Evolutionary conservation across 2,113 vertebrate species (phyloP), one percentile per base, ranked within the genome.

Genomic region (Vidua chalybeata): DNA sequence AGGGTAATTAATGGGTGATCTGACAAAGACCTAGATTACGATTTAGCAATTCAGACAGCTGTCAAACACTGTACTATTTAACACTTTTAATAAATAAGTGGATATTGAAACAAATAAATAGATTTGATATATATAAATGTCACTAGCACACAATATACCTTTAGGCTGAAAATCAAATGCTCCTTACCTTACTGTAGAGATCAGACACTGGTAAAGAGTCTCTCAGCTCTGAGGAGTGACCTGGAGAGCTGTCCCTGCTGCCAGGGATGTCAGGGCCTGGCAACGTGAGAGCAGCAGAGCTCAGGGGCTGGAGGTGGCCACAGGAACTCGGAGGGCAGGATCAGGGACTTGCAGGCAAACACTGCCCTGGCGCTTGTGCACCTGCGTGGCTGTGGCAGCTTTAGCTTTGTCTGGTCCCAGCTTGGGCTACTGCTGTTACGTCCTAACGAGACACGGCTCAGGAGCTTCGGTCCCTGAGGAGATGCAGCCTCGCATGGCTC

Each of bases 301-400:
- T 37, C 28, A 4, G 4, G 0, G 12, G 63, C 78, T 67, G 0
- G 0, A 14, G 20, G 31, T 3, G 7, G 82, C 43, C 24, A 10
- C 48, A 4, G 31, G 52, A 3, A 21, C 48, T 31, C 1, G 5
- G 4, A 56, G 41, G 4, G 1, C 9, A 12, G 30, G 35, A 17
- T 0, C 15, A 61, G 1, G 5, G 46, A 13, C 35, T 15, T 1
- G 3, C 7, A 8, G 41, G 35, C 56, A 27, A 68, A 26, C 5
- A 2, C 12, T 0, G 3, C 24, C 49, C 30, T 5, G 41, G 31
- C 4, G 2, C 23, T 12, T 1, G 17, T 11, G 35, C 69, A 61
- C 11, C 15, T 15, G 10, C 0, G 24, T 1, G 27, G 54, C 56
- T 17, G 39, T 0, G 17, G 19, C 55, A 46, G 11, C 22, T 69